phyloP scores from a whole-genome alignment of 2,113 vertebrate genomes.

The Xenopus tropicalis region UCB_Xtro_10.0 CM004445.2:48697001-48697500 shows the following conservation, averaged over 20 bases:
- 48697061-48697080: slow-evolving; percentile 71
- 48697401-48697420: no score
- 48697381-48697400: no score
- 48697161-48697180: slow-evolving; percentile 11
- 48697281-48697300: not conserved
- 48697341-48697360: no score
- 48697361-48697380: no score
- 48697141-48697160: not conserved
- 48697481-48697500: no score
- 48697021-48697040: slow-evolving; percentile 68
- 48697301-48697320: not conserved
- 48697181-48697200: slow-evolving; percentile 18
- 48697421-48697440: no score
- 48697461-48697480: no score
- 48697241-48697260: slow-evolving; percentile 22
- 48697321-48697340: not conserved
- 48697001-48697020: slow-evolving; percentile 51
- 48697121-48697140: not conserved
- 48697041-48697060: slow-evolving; percentile 67
- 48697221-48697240: slow-evolving; percentile 4
- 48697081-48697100: slow-evolving; percentile 55
- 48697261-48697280: not conserved
- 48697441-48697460: no score
- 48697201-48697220: not conserved
- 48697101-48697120: not conserved